These are phyloP conservation scores for Actinemys pallida DNA, from an alignment of 2,113 vertebrate genomes.

Conservation along the genomic window DNA sequence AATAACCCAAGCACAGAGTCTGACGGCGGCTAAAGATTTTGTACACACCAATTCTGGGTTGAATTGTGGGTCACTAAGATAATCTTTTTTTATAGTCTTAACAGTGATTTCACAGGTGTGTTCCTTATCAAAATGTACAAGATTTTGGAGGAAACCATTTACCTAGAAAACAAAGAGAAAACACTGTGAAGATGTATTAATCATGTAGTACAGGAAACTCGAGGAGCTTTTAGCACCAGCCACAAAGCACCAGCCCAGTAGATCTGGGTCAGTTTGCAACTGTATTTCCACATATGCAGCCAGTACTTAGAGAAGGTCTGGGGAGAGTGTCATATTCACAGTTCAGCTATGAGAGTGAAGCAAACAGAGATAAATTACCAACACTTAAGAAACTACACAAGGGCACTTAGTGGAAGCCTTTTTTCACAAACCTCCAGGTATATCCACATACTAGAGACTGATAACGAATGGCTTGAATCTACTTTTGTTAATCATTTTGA, in stretches of 20 bases:
- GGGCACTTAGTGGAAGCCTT: background rate
- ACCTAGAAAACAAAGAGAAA: slow-evolving; percentile 61
- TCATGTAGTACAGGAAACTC: background rate
- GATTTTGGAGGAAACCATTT: slow-evolving; percentile 80
- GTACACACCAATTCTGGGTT: slow-evolving; percentile 82
- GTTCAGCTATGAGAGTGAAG: background rate
- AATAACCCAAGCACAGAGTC: slow-evolving; percentile 81
- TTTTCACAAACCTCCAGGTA: background rate
- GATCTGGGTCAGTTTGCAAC: background rate
- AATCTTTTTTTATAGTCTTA: slow-evolving; percentile 79
- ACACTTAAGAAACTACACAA: background rate
- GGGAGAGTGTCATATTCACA: background rate
- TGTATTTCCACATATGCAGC: background rate
- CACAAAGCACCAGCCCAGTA: background rate
- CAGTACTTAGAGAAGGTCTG: background rate
- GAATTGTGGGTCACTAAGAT: slow-evolving; percentile 83
- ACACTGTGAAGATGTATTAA: background rate
- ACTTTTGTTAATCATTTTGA: background rate
- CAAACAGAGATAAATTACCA: background rate
- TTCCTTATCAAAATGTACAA: slow-evolving; percentile 85
- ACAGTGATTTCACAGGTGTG: slow-evolving; percentile 78
- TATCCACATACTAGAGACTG: background rate
- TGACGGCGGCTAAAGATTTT: slow-evolving; percentile 82
- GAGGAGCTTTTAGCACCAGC: background rate
- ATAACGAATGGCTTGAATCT: background rate